Percentiles rank a stretch among this genome's conserved stretches.
These are phyloP conservation scores for Rhinichthys klamathensis DNA, from an alignment of 2,113 vertebrate genomes.

Conservation along the genomic window DNA sequence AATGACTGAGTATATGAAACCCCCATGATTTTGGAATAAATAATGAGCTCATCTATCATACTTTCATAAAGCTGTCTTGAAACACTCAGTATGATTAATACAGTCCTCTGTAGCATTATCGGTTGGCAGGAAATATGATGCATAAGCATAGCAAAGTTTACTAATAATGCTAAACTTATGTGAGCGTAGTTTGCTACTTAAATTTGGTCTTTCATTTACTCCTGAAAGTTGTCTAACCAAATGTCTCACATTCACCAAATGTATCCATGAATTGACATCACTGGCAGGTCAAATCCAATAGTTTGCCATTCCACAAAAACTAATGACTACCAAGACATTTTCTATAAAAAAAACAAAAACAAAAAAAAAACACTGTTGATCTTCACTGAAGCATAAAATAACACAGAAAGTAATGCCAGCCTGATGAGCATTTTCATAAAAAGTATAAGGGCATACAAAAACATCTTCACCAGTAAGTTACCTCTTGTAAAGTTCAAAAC, in stretches of 20 bases:
- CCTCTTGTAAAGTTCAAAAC: constrained; percentile 38
- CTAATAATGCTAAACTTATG: background rate
- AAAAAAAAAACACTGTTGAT: background rate
- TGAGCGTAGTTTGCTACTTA: background rate
- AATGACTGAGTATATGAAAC: background rate
- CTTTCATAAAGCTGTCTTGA: constrained; percentile 3
- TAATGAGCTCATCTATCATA: constrained; percentile 10
- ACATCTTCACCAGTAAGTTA: background rate
- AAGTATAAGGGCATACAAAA: constrained; percentile 26
- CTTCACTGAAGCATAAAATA: constrained; percentile 8
- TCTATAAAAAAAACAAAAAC: background rate
- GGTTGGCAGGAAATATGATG: constrained; percentile 14
- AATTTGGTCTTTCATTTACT: background rate
- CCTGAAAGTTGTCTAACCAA: background rate
- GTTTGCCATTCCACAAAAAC: background rate
- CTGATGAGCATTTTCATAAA: background rate
- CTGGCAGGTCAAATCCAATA: background rate
- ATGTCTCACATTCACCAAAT: background rate
- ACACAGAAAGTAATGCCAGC: background rate
- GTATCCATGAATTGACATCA: constrained; percentile 19
- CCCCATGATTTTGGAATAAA: background rate
- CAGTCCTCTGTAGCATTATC: background rate
- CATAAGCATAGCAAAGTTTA: constrained; percentile 20
- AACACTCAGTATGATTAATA: constrained; percentile 20
- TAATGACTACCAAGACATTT: background rate